Evolutionary conservation across 2,797 vertebrate species (phyloP).

Genomic region (Lepus townsendii): DNA sequence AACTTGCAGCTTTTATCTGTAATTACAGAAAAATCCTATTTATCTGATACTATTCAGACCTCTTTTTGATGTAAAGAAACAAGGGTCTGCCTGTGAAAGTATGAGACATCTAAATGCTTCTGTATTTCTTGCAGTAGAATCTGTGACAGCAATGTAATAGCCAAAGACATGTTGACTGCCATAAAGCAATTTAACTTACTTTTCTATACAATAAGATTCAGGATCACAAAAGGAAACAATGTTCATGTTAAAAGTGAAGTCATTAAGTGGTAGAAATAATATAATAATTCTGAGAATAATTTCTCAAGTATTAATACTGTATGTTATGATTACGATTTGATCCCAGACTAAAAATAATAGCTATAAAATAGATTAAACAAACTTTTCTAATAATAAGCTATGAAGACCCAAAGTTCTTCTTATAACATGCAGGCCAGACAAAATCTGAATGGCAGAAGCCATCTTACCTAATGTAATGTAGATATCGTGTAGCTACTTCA

Average conservation of each 20-base stretch:
- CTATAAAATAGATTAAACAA: constrained; percentile 30
- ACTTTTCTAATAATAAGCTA: not conserved
- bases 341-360: not conserved
- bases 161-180: not conserved
- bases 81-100: fast-evolving
- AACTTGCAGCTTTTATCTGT: constrained; percentile 16
- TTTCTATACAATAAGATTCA: not conserved
- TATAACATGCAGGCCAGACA: not conserved
- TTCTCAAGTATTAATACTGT: not conserved
- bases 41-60: not conserved
- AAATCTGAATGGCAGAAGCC: not conserved
- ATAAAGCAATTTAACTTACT: not conserved
- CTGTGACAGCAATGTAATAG: constrained; percentile 46
- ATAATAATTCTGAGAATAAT: constrained; percentile 45
- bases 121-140: constrained; percentile 49
- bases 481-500: not conserved
- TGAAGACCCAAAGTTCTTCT: not conserved
- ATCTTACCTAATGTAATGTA: not conserved
- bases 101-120: not conserved
- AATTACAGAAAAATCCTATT: constrained; percentile 19
- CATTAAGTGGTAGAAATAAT: not conserved
- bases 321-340: constrained; percentile 32
- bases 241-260: not conserved
- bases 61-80: not conserved
- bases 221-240: not conserved